Conservation (phyloP, 2,888 invertebrate genomes). For the Sphecodes monilicornis region DNA sequence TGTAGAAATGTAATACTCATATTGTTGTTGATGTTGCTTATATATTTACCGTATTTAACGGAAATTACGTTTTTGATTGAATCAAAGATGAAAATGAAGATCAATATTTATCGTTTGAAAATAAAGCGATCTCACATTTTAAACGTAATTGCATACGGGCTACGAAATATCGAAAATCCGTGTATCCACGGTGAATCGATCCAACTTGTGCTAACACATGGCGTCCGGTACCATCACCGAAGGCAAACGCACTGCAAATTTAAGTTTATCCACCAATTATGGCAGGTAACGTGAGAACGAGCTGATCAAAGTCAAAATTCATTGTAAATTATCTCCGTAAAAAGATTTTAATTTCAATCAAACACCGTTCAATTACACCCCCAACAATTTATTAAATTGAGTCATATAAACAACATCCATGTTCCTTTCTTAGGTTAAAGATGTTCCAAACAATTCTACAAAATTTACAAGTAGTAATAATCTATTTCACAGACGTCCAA, state of each 20-base stretch:
- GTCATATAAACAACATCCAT: no score
- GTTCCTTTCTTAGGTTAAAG: no score
- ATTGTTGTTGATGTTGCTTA: neutral
- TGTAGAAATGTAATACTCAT: neutral
- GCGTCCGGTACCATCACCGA: slow-evolving; percentile 70
- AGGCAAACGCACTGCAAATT: slow-evolving; percentile 73
- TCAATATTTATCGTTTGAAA: neutral
- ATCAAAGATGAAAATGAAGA: neutral
- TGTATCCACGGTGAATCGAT: slow-evolving; percentile 70
- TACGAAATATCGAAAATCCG: neutral
- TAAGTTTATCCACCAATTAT: slow-evolving; percentile 74
- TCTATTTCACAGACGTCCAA: no score
- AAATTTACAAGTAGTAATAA: no score
- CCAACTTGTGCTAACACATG: slow-evolving; percentile 71
- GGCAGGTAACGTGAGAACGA: slow-evolving; percentile 74
- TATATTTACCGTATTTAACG: no score
- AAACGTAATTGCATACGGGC: neutral
- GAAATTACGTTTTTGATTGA: no score
- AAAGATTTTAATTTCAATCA: no score
- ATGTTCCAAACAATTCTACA: no score
- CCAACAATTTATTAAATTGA: no score
- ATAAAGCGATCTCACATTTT: neutral
- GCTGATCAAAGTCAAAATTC: neutral
- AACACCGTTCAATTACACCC: no score
- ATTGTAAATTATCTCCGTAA: neutral